These are phyloP conservation scores for Tenualosa ilisha DNA, from an alignment of 2,797 vertebrate species.

Conservation along the genomic window DNA sequence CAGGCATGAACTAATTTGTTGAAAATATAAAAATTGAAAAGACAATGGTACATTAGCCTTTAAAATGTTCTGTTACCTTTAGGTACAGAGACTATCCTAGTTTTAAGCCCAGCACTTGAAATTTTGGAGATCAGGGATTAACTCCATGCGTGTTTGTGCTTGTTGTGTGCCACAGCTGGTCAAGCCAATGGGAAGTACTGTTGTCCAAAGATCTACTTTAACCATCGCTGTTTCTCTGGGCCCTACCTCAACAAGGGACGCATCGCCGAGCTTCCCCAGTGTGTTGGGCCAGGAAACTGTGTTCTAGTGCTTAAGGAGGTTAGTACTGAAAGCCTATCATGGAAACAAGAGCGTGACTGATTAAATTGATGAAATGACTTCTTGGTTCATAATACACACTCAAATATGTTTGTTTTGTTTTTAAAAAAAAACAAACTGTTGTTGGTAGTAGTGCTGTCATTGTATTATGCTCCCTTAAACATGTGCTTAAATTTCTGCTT, in stretches of 20 bases:
- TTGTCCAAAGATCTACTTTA: conserved; percentile 99
- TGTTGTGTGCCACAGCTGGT: conserved; percentile 63
- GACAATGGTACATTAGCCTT: no score
- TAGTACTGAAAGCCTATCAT: conserved; percentile 36
- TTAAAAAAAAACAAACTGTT: no score
- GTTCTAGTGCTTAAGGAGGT: conserved; percentile 98
- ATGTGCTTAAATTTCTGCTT: not conserved
- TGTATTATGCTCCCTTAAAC: not conserved
- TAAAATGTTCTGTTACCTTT: no score
- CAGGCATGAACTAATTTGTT: no score
- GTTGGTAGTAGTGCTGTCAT: not conserved
- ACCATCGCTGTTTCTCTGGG: conserved; percentile 98
- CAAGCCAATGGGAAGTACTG: conserved; percentile 92
- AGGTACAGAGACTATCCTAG: no score
- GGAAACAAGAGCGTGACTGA: not conserved
- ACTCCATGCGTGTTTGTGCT: not conserved
- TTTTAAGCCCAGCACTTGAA: not conserved
- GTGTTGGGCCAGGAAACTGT: conserved; percentile 96
- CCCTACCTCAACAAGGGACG: conserved; percentile 98
- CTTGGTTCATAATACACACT: no score
- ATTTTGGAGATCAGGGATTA: not conserved
- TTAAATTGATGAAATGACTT: no score
- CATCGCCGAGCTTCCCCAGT: conserved; percentile 95
- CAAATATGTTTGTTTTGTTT: no score
- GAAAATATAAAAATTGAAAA: no score